A percentile compares a stretch with the other conserved stretches of the same genome.
These are phyloP conservation scores for Sebastes elongatus DNA, from an alignment of 2,797 vertebrate species.

Conservation along the genomic window DNA sequence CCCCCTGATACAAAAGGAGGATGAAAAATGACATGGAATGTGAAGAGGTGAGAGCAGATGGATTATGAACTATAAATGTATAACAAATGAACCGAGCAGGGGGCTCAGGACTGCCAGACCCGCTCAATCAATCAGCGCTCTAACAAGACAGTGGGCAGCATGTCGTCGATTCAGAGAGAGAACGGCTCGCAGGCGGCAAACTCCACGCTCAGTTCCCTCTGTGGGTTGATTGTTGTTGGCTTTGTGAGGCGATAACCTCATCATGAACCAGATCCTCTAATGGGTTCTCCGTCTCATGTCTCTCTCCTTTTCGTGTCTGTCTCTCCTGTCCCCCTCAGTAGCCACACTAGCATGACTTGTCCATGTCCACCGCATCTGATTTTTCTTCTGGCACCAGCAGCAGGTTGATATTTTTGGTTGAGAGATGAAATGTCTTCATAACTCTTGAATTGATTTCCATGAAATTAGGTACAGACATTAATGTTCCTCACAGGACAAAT, in stretches of 20 bases:
- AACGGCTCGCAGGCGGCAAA: constrained; percentile 24
- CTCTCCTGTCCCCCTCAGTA: background rate
- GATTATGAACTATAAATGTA: constrained; percentile 80
- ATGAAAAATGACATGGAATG: constrained; percentile 62
- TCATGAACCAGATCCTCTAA: background rate
- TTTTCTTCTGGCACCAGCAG: background rate
- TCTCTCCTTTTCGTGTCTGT: background rate
- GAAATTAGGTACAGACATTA: background rate
- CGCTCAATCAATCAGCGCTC: constrained; percentile 76
- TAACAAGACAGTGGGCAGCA: constrained; percentile 75
- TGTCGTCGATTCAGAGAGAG: constrained; percentile 37
- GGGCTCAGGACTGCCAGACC: constrained; percentile 67
- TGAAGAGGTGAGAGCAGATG: constrained; percentile 75
- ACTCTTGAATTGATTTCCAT: background rate
- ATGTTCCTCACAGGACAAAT: too few relatives aligned
- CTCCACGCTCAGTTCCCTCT: background rate
- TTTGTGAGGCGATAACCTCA: constrained; percentile 16
- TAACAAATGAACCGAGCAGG: constrained; percentile 75
- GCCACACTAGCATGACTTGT: background rate
- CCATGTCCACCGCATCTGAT: background rate
- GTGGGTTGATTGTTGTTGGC: background rate
- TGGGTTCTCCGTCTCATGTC: background rate
- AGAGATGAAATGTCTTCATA: background rate
- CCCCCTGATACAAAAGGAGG: constrained; percentile 55
- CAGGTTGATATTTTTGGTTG: background rate